Percentiles rank a stretch among this genome's conserved stretches.
Conservation (phyloP, 2,888 invertebrate species). For the Branchellion lobata region DNA sequence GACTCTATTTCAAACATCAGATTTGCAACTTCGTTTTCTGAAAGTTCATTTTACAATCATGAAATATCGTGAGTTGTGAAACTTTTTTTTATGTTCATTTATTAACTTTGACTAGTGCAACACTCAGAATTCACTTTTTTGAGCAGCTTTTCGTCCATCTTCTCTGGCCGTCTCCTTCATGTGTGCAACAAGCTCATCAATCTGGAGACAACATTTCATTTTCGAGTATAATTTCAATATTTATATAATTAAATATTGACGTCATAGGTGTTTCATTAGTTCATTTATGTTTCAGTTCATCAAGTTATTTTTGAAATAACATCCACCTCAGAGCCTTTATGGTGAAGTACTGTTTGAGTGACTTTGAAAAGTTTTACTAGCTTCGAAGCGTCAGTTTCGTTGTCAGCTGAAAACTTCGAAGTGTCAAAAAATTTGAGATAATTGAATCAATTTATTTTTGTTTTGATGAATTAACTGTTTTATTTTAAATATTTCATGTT, state of each 20-base stretch:
- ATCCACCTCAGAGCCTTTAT: slow-evolving; percentile 55
- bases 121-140: slow-evolving; percentile 54
- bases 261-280: too few species aligned
- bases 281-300: too few species aligned
- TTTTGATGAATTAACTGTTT: neutral
- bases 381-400: slow-evolving; percentile 55
- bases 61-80: neutral
- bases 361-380: slow-evolving; percentile 59
- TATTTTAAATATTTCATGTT: neutral
- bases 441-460: neutral
- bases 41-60: neutral
- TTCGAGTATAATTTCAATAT: neutral
- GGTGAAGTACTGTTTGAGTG: slow-evolving; percentile 57
- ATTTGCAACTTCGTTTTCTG: slow-evolving; percentile 56
- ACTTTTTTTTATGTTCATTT: too few species aligned
- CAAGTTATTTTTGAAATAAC: neutral
- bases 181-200: slow-evolving; percentile 57
- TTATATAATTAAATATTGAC: too few species aligned
- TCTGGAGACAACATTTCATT: neutral
- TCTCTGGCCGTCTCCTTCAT: slow-evolving; percentile 56
- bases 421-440: neutral
- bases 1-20: slow-evolving; percentile 55
- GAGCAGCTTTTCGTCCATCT: slow-evolving; percentile 53
- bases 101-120: too few species aligned
- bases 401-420: slow-evolving; percentile 50